phyloP scores from a whole-genome alignment of 2,113 vertebrate species.

The Rallus limicola region DNA sequence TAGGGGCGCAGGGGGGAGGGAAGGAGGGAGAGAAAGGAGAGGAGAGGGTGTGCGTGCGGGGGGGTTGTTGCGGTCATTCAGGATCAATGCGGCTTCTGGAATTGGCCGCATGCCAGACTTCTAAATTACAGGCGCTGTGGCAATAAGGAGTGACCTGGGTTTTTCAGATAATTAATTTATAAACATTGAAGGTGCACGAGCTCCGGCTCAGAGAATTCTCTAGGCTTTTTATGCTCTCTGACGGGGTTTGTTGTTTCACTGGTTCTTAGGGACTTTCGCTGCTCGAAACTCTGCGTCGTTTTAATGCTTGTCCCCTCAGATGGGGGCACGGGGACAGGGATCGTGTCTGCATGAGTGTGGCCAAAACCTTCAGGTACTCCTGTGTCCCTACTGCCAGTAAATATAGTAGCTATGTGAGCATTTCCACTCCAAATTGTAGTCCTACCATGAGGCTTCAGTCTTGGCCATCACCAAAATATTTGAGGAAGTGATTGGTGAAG shows the following conservation, averaged over 20 bases:
- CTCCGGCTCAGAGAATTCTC: background rate
- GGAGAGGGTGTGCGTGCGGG: background rate
- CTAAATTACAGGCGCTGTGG: conserved; percentile 80
- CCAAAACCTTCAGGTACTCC: accelerated
- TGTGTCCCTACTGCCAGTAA: background rate
- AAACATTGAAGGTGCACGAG: conserved; percentile 24
- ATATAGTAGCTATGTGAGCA: accelerated
- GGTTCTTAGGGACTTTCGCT: accelerated
- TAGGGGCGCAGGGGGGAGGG: background rate
- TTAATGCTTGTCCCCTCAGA: background rate
- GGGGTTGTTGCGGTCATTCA: conserved; percentile 63
- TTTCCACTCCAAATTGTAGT: background rate
- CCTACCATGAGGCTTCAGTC: background rate
- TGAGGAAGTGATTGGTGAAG: background rate
- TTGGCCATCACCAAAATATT: background rate
- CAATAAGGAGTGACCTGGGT: conserved; percentile 66
- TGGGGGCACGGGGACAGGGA: background rate
- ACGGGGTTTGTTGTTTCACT: background rate
- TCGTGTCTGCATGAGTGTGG: background rate
- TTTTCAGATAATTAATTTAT: conserved; percentile 72
- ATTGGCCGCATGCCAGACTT: conserved; percentile 77
- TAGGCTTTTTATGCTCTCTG: background rate
- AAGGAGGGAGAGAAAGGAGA: background rate
- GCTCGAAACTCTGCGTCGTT: accelerated
- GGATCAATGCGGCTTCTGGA: conserved; percentile 80